A percentile compares a stretch with the other conserved stretches of the same genome.
These are phyloP conservation scores for Pasiphila rectangulata DNA, from an alignment of 2,888 invertebrate species.

Conservation along the genomic window DNA sequence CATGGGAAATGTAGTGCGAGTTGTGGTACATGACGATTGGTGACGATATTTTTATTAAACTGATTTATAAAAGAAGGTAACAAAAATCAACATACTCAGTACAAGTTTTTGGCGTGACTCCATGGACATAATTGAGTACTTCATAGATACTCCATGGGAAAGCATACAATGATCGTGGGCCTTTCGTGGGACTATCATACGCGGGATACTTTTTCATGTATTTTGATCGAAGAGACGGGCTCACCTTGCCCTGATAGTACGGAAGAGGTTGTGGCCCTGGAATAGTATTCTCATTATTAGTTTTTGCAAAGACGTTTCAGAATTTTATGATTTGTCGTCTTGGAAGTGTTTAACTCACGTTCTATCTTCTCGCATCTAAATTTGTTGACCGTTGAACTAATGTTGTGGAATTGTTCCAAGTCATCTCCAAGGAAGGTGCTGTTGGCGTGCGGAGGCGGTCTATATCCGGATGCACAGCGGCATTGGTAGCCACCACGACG, in stretches of 20 bases:
- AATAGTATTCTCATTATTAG: too few species aligned
- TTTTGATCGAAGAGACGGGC: constrained; percentile 85
- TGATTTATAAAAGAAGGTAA: too few species aligned
- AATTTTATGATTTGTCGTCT: not conserved
- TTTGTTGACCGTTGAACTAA: too few species aligned
- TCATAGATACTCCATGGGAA: constrained; percentile 88
- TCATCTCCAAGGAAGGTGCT: not conserved
- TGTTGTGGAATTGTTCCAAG: too few species aligned
- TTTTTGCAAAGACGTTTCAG: too few species aligned
- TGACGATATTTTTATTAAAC: too few species aligned
- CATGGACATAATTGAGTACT: constrained; percentile 87
- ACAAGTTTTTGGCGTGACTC: constrained; percentile 84
- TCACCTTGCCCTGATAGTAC: constrained; percentile 89
- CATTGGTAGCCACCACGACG: not conserved
- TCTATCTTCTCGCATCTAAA: not conserved
- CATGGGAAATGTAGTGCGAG: too few species aligned
- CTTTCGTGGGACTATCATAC: constrained; percentile 85
- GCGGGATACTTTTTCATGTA: constrained; percentile 87
- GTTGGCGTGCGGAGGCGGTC: not conserved
- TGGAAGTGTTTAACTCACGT: not conserved
- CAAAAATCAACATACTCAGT: constrained; percentile 68
- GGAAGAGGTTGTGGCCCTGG: constrained; percentile 93
- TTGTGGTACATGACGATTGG: too few species aligned
- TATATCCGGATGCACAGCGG: not conserved
- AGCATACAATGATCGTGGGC: constrained; percentile 83